Evolutionary conservation across 2,888 invertebrate species (phyloP), one percentile per base, ranked within the genome.

Genomic region (Trichogramma evanescens): DNA sequence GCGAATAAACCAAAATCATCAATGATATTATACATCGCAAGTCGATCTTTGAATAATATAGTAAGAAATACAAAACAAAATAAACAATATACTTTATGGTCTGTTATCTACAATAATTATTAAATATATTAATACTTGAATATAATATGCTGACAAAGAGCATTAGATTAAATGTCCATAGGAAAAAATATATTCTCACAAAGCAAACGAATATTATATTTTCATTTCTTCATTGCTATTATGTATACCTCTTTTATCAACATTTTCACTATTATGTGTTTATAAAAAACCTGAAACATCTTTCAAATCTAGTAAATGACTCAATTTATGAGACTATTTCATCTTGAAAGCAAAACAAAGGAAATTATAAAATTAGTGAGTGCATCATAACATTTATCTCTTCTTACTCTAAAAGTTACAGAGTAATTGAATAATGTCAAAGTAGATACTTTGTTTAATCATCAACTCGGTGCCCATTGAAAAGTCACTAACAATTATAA

Each of bases 41-140:
- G 56, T 59, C 49, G 44, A 61, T 65, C 62, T 63, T 64, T 62
- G 68, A 67, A 67, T 62, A 66, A 58, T 67, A 67, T 51, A 62
- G 64, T 70, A 70, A 67, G 67, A 69, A 71, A 68, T 68, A 63
- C 66, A 63, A 65, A 61, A 61, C 58, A 58, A 54, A 58, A 59
- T 64, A 65, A 62, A 61, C 58, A 56, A 58, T 66, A 65, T 61
- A 58, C 50, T 62, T 63, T 69, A 74, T 76, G 72, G 69, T 68
- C 75, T 74, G 76, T 77, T 76, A 76, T 74, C 68, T 69, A 72
- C 69, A 72, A 70, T 72, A 73, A 67, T 65, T 71, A 71, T 72
- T 64, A 64, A 63, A 69, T 68, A 68, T 71, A 71, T 71, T 67
- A 68, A 69, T 71, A 72, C 67, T 64, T 70, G 69, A 70, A 60